Evolutionary conservation across 2,888 invertebrate species (phyloP), one percentile per base, ranked within the genome.

Genomic region (Lissocephala sabroskyi): DNA sequence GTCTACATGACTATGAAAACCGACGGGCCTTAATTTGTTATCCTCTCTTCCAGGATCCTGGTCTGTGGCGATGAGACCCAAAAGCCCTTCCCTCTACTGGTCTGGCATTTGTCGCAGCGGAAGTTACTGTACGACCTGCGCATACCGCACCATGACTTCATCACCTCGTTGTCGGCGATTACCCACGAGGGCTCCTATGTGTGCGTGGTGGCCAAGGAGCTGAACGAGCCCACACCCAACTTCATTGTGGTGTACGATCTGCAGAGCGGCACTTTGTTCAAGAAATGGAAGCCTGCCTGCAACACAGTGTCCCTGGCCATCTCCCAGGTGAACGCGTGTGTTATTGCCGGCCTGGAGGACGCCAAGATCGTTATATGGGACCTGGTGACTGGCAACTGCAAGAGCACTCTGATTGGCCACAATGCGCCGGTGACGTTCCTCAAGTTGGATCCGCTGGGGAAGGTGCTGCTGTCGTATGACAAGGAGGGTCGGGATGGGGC

Each of bases 1-100:
- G 48, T 41, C 2, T 26, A n/a, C n/a, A n/a, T n/a, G n/a, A n/a
- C n/a, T 10, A 45, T 23, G 10, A 16, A 33, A n/a, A n/a, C n/a
- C n/a, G n/a, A n/a, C n/a, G 2, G 5, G 2, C 10, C 9, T 13
- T 2, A 26, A 13, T 5, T 1, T 0, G 1, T 11, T 30, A 41
- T 29, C 7, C n/a, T 6, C 10, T 30, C 10, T 30, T 83, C 14
- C 78, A 92, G 93, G 79, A 89, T 94, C 44, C 87, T 95, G 56
- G 95, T 95, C 1, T 95, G 95, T 80, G 95, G 95, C 5, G 95
- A 96, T 83, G 95, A 95, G 86, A 95, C 95, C 1, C 95, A 95
- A 84, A 95, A 95, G 82, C 95, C 95, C 13, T 95, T 95, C 84
- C 95, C 95, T 0, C 85, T 96, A 58, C 88, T 96, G 36, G 95